phyloP scores from a whole-genome alignment of 1,140 invertebrate genomes.

The Zelostemma sp. region DNA sequence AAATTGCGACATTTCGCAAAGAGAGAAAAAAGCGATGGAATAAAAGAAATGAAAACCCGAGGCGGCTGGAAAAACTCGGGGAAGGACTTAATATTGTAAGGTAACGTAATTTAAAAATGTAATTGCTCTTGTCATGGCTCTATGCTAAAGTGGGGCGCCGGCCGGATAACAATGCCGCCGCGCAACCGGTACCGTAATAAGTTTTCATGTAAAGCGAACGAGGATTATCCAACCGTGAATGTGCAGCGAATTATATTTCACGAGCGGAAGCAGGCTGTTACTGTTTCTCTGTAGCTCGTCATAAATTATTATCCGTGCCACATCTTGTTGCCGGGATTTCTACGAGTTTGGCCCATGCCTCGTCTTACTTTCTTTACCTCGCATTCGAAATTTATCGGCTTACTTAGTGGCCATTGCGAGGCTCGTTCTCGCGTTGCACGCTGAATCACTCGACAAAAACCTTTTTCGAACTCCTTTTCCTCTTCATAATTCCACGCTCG shows the following conservation, averaged over 20 bases:
- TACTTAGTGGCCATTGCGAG: no score
- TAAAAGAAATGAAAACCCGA: conserved; percentile 10
- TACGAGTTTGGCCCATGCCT: conserved; percentile 27
- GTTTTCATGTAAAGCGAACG: conserved; percentile 69
- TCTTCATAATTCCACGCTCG: no score
- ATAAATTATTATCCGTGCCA: conserved; percentile 61
- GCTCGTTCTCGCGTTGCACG: no score
- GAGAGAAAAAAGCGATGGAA: no score
- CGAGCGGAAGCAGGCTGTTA: conserved; percentile 68
- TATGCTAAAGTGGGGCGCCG: conserved; percentile 49
- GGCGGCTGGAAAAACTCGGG: conserved; percentile 55
- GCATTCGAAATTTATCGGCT: conserved; percentile 17
- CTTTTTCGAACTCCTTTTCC: no score
- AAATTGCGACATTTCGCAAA: no score
- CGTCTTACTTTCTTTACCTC: conserved; percentile 15
- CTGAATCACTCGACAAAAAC: no score
- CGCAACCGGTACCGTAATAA: conserved; percentile 66
- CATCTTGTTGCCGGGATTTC: conserved; percentile 37
- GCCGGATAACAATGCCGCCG: conserved; percentile 48
- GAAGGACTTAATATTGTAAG: conserved; percentile 67
- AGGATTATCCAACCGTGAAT: conserved; percentile 70
- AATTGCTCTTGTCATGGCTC: conserved; percentile 68
- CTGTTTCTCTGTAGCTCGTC: conserved; percentile 62
- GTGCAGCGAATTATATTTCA: conserved; percentile 70
- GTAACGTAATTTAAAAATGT: conserved; percentile 71